Conservation (phyloP, 37 sponge, comb jelly and placozoan species). For the Cliona cf. orientalis region DNA sequence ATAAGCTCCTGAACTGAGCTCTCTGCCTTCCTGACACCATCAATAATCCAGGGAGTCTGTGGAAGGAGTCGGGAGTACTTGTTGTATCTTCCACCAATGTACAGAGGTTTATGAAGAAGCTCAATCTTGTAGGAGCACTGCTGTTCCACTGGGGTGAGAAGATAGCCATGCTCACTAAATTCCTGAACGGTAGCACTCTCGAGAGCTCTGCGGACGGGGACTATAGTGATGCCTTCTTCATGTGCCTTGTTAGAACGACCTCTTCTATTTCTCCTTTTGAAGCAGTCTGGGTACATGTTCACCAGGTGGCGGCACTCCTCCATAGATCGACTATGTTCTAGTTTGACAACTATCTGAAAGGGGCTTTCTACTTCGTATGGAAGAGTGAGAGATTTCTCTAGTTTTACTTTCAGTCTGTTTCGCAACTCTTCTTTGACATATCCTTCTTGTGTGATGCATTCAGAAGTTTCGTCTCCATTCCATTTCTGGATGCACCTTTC, state of each 20-base stretch:
- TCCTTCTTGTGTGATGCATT: background rate
- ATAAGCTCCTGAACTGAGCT: constrained; percentile 87
- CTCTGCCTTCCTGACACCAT: constrained; percentile 80
- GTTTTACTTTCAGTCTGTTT: background rate
- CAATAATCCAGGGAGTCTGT: constrained; percentile 96
- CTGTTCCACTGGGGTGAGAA: constrained; percentile 16
- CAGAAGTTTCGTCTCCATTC: background rate
- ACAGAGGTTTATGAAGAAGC: constrained; percentile 57
- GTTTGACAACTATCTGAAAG: constrained; percentile 39
- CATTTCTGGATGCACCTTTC: background rate
- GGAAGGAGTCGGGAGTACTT: constrained; percentile 88
- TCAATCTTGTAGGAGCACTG: constrained; percentile 17
- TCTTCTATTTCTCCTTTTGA: background rate
- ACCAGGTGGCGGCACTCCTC: constrained; percentile 23
- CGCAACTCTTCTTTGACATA: constrained; percentile 52
- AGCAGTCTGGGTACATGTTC: constrained; percentile 23
- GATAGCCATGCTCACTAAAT: background rate
- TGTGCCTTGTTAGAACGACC: background rate
- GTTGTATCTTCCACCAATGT: constrained; percentile 89
- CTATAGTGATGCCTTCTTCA: background rate
- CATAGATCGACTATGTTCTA: constrained; percentile 18
- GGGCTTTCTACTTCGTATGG: constrained; percentile 15
- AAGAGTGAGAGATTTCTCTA: constrained; percentile 6
- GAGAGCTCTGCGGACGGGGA: constrained; percentile 26
- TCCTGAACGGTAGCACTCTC: background rate